phyloP scores from a whole-genome alignment of 2,797 vertebrate species.

The Chloroceryle inda region DNA sequence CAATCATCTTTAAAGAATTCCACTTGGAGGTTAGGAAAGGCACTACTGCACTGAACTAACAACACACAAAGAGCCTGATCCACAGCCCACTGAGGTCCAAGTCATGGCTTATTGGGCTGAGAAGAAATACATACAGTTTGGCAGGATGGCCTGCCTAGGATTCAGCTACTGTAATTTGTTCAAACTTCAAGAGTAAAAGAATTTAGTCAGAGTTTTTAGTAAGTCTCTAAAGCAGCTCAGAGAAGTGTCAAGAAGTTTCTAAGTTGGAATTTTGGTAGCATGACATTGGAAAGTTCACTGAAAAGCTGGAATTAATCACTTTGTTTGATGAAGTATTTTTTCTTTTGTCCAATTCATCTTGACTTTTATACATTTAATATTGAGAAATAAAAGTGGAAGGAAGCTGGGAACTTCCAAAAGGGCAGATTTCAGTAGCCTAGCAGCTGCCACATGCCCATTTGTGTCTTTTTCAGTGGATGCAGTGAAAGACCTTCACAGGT shows the following conservation, averaged over 20 bases:
- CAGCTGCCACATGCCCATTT: accelerated
- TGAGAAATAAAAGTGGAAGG: background rate
- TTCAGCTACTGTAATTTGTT: background rate
- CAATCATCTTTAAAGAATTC: background rate
- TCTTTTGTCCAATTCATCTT: background rate
- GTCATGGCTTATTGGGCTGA: background rate
- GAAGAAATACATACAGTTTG: background rate
- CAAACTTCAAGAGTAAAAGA: background rate
- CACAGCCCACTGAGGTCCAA: background rate
- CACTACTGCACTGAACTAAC: background rate
- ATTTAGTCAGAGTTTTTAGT: background rate
- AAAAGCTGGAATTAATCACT: background rate
- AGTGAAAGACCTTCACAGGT: background rate
- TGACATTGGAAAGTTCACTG: background rate
- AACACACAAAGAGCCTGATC: background rate
- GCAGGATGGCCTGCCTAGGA: background rate
- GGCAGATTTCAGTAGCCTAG: background rate
- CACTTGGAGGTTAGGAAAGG: background rate
- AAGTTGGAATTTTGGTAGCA: background rate
- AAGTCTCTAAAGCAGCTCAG: background rate
- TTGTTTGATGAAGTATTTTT: background rate
- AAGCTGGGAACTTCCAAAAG: background rate
- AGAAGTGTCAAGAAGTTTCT: background rate
- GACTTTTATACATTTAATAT: background rate
- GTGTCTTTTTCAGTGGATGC: background rate